Evolutionary conservation across 2,113 vertebrate species (phyloP).

Genomic region (Scomber japonicus): DNA sequence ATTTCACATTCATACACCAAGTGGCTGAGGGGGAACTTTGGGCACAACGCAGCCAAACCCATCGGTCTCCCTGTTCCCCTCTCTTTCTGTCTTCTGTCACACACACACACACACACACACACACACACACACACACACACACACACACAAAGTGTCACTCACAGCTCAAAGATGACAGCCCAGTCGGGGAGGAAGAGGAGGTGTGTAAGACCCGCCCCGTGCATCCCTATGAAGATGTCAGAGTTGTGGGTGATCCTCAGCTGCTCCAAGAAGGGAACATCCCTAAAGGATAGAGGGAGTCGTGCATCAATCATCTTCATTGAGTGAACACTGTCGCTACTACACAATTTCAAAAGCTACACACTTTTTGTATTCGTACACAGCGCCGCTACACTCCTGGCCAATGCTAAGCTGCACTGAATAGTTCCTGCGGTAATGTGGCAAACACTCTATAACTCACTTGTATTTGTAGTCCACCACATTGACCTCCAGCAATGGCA

Average conservation of each 20-base stretch:
- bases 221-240: conserved; percentile 98
- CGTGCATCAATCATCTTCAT: conserved; percentile 33
- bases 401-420: not conserved
- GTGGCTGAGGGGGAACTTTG: conserved; percentile 57
- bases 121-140: not conserved
- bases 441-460: conserved; percentile 83
- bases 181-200: conserved; percentile 98
- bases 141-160: conserved; percentile 74
- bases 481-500: conserved; percentile 90
- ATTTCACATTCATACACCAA: conserved; percentile 67
- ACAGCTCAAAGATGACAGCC: conserved; percentile 98
- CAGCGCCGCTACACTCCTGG: not conserved
- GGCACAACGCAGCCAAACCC: conserved; percentile 35
- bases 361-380: conserved; percentile 19
- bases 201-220: conserved; percentile 97
- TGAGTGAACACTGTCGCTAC: conserved; percentile 14
- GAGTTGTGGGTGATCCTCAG: conserved; percentile 94
- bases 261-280: conserved; percentile 93
- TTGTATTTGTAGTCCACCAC: conserved; percentile 98
- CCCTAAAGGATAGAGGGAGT: conserved; percentile 81
- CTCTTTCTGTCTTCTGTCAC: conserved; percentile 19
- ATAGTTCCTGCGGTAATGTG: conserved; percentile 10
- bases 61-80: conserved; percentile 23
- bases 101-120: conserved; percentile 5
- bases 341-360: conserved; percentile 13